Evolutionary conservation across 2,888 invertebrate genomes (phyloP), one percentile per base, ranked within the genome.

Genomic region (Smittia sp.): DNA sequence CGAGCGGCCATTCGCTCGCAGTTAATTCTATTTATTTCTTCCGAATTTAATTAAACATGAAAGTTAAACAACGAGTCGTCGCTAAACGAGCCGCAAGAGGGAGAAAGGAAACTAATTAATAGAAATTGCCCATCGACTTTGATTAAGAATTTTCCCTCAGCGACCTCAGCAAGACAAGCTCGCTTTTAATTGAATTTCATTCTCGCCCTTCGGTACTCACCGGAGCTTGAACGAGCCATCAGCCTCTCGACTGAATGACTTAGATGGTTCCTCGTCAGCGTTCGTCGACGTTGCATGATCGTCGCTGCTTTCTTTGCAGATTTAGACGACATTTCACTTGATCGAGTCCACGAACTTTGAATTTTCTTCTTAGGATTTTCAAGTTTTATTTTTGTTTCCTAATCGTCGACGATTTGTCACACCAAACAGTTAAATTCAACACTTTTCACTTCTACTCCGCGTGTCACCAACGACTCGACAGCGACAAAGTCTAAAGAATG

Each of bases 391-490:
- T 66, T 15, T n/a, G 15, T 66, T 66, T 27, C 18, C 46, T 46
- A 67, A 18, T 27, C 27, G 27, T 11, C 20, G 25, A 67, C 41
- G 22, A 1, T 69, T 69, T 69, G 54, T 69, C 54, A 69, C 54
- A 69, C 18, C 41, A 69, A 69, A 52, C 9, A 67, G 4, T 24
- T 13, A 67, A 18, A 67, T 67, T 67, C 46, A 39, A 67, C 67
- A 67, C 67, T 67, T 67, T 67, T 67, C 39, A 15, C 32, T 11
- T 32, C 22, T 41, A 7, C 46, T 39, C 13, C 20, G 22, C n/a
- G 18, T 69, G 69, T 54, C 69, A 69, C 41, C 25, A 54, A 52
- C 58, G 13, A 18, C 22, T 58, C 58, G n/a, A 13, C 58, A 20
- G 18, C 18, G 22, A 58, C 58, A 58, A 46, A 46, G 15, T 46